phyloP scores from a whole-genome alignment of 2,113 vertebrate species.

The Acrocephalus arundinaceus region DNA sequence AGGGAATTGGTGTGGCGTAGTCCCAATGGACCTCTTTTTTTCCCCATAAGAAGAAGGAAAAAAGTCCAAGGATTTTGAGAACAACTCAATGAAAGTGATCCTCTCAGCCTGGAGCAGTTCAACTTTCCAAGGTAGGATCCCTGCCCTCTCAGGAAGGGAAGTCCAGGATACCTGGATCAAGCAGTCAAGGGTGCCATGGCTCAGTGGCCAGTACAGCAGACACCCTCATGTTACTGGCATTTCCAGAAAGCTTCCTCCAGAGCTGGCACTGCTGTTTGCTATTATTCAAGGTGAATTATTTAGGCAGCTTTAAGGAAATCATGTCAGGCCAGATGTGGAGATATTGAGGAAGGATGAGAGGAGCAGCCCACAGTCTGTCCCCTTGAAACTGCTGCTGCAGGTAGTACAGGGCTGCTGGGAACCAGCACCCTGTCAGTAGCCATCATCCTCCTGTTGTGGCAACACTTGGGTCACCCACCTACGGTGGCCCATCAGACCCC shows the following conservation, averaged over 20 bases:
- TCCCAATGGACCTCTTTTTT: background rate
- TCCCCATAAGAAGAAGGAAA: background rate
- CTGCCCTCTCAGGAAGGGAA: background rate
- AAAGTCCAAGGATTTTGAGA: background rate
- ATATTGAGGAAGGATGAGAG: background rate
- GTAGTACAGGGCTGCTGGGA: background rate
- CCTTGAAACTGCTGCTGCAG: background rate
- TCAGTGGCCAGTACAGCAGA: background rate
- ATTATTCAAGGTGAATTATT: constrained; percentile 7
- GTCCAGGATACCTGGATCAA: background rate
- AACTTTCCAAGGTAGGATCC: background rate
- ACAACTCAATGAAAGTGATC: background rate
- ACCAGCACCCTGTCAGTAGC: background rate
- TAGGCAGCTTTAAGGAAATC: background rate
- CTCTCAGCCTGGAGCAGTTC: background rate
- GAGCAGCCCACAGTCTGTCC: background rate
- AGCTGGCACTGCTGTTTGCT: background rate
- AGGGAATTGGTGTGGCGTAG: accelerated
- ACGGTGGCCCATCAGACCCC: accelerated
- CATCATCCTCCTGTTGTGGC: background rate
- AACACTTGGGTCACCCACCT: background rate
- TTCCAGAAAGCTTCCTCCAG: background rate
- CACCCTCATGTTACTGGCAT: background rate
- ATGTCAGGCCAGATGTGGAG: background rate
- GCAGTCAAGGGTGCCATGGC: accelerated